A percentile compares a stretch with the other conserved stretches of the same genome.
Evolutionary conservation across 2,797 vertebrate species (phyloP).

Genomic region (Dryobates pubescens): DNA sequence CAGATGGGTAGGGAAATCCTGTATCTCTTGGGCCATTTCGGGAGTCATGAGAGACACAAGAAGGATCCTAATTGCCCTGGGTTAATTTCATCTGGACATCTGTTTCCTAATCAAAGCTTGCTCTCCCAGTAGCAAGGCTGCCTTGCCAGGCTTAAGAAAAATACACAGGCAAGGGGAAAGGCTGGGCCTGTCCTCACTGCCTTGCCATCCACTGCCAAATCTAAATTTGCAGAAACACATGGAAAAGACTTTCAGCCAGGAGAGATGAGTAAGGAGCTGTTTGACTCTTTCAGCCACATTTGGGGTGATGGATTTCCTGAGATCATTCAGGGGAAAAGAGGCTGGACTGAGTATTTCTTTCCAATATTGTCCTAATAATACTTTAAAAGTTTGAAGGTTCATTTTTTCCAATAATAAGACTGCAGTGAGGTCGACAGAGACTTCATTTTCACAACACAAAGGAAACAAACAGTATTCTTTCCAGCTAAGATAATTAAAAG

Average conservation of each 20-base stretch:
- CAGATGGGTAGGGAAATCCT: slow-evolving; percentile 23
- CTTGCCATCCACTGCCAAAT: neutral
- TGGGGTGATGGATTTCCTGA: neutral
- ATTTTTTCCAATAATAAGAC: neutral
- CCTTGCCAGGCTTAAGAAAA: neutral
- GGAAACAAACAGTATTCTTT: neutral
- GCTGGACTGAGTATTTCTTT: neutral
- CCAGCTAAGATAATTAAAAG: neutral
- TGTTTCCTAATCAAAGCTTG: slow-evolving; percentile 11
- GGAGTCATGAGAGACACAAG: neutral
- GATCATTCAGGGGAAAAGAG: neutral
- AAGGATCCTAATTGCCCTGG: neutral
- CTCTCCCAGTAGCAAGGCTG: neutral
- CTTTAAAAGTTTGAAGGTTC: neutral
- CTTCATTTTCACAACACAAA: neutral
- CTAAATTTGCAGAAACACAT: neutral
- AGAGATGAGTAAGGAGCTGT: neutral
- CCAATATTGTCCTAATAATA: neutral
- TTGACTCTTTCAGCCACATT: neutral
- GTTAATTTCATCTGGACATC: slow-evolving; percentile 37
- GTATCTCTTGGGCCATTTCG: neutral
- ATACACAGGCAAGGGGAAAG: neutral
- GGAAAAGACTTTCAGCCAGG: neutral
- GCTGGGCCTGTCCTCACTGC: neutral
- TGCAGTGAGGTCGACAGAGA: neutral